phyloP scores from a whole-genome alignment of 2,113 vertebrate genomes.

The Procavia capensis region DNA sequence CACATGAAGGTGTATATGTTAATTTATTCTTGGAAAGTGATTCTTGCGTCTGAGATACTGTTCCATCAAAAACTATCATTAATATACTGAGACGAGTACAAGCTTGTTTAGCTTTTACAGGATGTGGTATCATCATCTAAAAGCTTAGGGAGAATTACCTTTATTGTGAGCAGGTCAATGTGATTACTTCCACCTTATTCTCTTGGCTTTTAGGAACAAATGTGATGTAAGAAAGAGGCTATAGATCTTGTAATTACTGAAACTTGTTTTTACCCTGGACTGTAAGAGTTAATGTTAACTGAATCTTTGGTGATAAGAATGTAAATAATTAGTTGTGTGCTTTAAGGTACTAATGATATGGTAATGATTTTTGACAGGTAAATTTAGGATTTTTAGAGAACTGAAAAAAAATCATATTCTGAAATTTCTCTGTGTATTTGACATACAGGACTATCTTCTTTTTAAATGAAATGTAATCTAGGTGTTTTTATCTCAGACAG shows the following conservation, averaged over 20 bases:
- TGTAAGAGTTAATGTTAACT: conserved; percentile 15
- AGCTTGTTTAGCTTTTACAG: conserved; percentile 62
- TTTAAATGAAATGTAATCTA: conserved; percentile 71
- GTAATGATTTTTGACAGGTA: conserved; percentile 45
- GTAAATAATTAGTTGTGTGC: conserved; percentile 44
- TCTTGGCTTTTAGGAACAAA: conserved; percentile 57
- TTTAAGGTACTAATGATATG: neutral
- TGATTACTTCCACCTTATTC: conserved; percentile 30
- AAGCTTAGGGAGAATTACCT: conserved; percentile 57
- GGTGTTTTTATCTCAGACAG: conserved; percentile 53
- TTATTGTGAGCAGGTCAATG: conserved; percentile 54
- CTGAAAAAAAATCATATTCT: conserved; percentile 33
- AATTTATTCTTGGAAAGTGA: conserved; percentile 47
- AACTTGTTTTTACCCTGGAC: conserved; percentile 49
- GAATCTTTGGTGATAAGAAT: conserved; percentile 60
- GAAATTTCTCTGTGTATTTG: conserved; percentile 65
- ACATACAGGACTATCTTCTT: conserved; percentile 74
- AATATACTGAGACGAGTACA: neutral
- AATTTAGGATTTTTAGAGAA: conserved; percentile 39
- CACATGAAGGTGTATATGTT: neutral
- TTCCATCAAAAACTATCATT: conserved; percentile 26
- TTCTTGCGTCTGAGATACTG: conserved; percentile 30
- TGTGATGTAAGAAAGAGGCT: conserved; percentile 56
- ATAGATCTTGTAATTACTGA: conserved; percentile 30
- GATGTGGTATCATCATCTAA: conserved; percentile 14